These are phyloP conservation scores for Xanthorhoe designata DNA, from an alignment of 2,888 invertebrate genomes.

Conservation along the genomic window DNA sequence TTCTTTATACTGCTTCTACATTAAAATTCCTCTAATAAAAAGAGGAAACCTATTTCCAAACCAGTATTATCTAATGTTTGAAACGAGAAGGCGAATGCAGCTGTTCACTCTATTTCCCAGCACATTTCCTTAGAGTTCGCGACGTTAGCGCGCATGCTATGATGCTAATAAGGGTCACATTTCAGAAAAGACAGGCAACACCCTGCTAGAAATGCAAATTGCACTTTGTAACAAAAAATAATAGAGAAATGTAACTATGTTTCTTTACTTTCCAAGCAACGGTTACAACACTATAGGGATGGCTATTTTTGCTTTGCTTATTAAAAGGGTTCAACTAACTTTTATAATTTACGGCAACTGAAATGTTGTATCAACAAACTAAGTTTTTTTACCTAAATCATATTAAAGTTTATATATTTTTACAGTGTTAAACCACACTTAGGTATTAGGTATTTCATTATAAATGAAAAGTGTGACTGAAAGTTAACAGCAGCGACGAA, in stretches of 20 bases:
- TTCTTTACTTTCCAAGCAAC: slow-evolving; percentile 30
- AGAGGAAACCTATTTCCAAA: neutral
- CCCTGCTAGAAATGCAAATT: slow-evolving; percentile 43
- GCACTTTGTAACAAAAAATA: slow-evolving; percentile 44
- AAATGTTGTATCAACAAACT: neutral
- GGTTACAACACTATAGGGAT: slow-evolving; percentile 2
- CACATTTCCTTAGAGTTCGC: neutral
- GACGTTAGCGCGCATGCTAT: slow-evolving; percentile 41
- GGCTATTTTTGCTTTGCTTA: slow-evolving; percentile 4
- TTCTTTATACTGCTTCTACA: too few relatives aligned
- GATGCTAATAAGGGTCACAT: slow-evolving; percentile 54
- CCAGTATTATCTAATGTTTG: neutral
- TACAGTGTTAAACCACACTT: too few relatives aligned
- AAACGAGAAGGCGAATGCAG: neutral
- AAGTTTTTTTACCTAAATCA: neutral
- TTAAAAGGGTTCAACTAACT: neutral
- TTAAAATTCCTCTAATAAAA: neutral
- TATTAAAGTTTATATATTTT: too few relatives aligned
- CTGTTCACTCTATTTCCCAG: neutral
- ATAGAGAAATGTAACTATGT: slow-evolving; percentile 40
- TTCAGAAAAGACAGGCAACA: slow-evolving; percentile 39
- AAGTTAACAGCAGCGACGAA: too few relatives aligned
- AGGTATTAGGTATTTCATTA: too few relatives aligned
- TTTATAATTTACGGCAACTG: neutral
- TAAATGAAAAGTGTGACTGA: too few relatives aligned